phyloP scores from a whole-genome alignment of 2,113 vertebrate species.

The Myotis yumanensis region DNA sequence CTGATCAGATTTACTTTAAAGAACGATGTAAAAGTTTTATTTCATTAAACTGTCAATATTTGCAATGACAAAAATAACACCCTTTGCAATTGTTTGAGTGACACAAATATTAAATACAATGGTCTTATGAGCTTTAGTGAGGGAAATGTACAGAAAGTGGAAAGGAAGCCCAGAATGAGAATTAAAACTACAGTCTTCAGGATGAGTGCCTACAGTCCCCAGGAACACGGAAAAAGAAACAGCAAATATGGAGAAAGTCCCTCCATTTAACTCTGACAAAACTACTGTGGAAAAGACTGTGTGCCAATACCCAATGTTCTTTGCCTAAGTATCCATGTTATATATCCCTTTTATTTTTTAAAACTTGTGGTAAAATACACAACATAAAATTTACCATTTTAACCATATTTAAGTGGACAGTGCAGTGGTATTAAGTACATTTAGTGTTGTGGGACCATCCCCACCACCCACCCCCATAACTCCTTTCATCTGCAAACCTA shows the following conservation, averaged over 20 bases:
- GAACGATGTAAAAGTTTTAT: not conserved
- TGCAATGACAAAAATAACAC: not conserved
- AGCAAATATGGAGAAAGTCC: not conserved
- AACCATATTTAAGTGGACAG: not conserved
- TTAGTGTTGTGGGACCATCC: not conserved
- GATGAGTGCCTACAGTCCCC: not conserved
- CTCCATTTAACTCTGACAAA: not conserved
- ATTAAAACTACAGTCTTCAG: not conserved
- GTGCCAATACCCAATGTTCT: not conserved
- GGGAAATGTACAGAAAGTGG: not conserved
- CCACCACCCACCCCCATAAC: not conserved
- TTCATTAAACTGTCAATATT: not conserved
- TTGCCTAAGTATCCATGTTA: not conserved
- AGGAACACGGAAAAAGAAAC: not conserved
- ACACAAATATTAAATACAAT: not conserved
- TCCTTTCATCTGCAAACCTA: not conserved
- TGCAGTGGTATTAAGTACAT: not conserved
- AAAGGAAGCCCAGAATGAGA: too few species aligned
- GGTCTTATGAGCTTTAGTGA: not conserved
- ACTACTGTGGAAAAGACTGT: not conserved
- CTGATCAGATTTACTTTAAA: not conserved
- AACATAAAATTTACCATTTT: not conserved
- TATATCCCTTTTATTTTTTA: not conserved
- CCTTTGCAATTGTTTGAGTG: not conserved
- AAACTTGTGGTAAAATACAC: not conserved